Evolutionary conservation across 2,797 vertebrate genomes (phyloP).

Genomic region (Hapalemur alaotrensis): DNA sequence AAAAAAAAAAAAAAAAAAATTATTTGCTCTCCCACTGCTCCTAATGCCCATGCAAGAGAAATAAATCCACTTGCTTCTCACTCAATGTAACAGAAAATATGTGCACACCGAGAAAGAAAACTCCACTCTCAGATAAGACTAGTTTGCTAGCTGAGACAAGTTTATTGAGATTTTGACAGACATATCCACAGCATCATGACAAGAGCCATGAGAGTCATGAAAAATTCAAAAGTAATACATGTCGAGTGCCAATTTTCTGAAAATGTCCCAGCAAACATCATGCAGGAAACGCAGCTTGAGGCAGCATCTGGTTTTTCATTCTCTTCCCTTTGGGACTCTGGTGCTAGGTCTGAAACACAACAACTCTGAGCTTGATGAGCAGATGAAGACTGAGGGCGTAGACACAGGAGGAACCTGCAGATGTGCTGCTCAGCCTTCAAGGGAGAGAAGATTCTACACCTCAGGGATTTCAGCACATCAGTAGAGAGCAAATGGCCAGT

Average conservation of each 20-base stretch:
- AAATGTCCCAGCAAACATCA: background rate
- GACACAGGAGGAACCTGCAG: background rate
- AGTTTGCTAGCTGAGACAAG: background rate
- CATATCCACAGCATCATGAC: background rate
- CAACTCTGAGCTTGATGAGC: background rate
- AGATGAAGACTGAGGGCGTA: background rate
- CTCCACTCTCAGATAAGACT: background rate
- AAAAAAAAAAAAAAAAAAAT: background rate
- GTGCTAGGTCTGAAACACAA: background rate
- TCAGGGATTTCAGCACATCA: background rate
- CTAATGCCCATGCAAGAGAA: background rate
- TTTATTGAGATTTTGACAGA: slow-evolving; percentile 69
- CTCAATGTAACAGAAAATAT: background rate
- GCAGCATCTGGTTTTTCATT: background rate
- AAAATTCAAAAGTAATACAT: background rate
- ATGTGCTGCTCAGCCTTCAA: background rate
- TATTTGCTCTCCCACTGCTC: background rate
- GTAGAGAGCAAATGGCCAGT: slow-evolving; percentile 71
- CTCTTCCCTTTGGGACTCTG: background rate
- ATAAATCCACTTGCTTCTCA: background rate
- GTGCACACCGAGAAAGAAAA: background rate
- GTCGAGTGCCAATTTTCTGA: background rate
- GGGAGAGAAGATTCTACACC: background rate
- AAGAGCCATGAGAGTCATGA: background rate
- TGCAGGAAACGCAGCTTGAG: background rate